phyloP scores from a whole-genome alignment of 2,113 vertebrate species.

The Cryptotis parvus region DNA sequence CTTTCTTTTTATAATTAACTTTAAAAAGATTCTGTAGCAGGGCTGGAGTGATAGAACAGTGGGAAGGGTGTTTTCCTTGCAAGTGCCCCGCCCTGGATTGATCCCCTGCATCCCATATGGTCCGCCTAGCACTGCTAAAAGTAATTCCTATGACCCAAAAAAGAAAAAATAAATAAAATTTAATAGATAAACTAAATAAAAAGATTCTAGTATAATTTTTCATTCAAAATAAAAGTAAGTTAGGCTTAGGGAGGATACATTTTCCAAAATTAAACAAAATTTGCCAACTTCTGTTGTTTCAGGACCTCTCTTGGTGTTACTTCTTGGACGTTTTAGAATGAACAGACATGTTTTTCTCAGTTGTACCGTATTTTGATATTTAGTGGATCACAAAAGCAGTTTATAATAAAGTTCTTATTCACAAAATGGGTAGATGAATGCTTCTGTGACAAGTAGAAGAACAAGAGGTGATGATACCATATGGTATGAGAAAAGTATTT shows the following conservation, averaged over 20 bases:
- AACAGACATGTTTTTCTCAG: neutral
- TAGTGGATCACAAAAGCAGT: slow-evolving; percentile 47
- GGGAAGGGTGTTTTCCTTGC: too few relatives aligned
- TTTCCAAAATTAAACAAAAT: neutral
- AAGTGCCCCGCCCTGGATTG: too few relatives aligned
- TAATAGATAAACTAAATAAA: too few relatives aligned
- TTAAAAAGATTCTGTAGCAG: neutral
- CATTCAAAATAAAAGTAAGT: neutral
- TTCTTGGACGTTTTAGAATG: slow-evolving; percentile 4
- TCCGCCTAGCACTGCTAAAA: too few relatives aligned
- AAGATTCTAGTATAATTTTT: neutral
- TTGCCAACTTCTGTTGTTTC: neutral
- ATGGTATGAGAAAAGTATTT: slow-evolving; percentile 4
- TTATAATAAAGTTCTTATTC: slow-evolving; percentile 56
- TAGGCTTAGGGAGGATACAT: neutral
- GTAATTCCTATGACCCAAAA: too few relatives aligned
- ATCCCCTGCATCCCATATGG: too few relatives aligned
- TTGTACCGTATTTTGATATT: slow-evolving; percentile 24
- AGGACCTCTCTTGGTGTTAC: neutral
- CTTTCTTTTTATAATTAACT: neutral
- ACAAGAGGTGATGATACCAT: slow-evolving; percentile 41
- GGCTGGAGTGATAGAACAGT: too few relatives aligned
- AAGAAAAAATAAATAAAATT: too few relatives aligned
- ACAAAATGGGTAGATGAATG: slow-evolving; percentile 37
- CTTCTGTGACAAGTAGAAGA: slow-evolving; percentile 52